Evolutionary conservation across 2,797 vertebrate species (phyloP).

Genomic region (Pygocentrus nattereri): DNA sequence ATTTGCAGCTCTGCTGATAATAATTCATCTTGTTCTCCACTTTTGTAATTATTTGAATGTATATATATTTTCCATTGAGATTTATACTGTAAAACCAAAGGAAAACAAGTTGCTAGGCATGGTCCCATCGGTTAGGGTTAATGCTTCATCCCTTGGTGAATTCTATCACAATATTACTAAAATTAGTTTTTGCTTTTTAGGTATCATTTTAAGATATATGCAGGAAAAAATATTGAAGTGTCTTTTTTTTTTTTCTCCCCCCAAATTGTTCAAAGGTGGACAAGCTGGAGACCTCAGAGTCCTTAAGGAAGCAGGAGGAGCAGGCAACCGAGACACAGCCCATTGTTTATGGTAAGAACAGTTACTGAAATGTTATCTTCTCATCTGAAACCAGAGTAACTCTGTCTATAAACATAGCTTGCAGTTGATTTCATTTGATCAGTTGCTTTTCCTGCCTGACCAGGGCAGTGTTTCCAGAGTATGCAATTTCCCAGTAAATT

Average conservation of each 20-base stretch:
- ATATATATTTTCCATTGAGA: not conserved
- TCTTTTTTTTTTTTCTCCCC: too few species aligned
- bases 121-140: slow-evolving; percentile 40
- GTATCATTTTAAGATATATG: not conserved
- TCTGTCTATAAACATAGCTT: too few species aligned
- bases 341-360: slow-evolving; percentile 94
- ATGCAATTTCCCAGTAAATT: too few species aligned
- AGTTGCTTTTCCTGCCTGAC: too few species aligned
- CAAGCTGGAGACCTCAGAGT: slow-evolving; percentile 97
- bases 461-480: too few species aligned
- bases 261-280: slow-evolving; percentile 86
- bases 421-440: too few species aligned
- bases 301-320: slow-evolving; percentile 98
- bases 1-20: not conserved
- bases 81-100: not conserved
- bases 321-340: slow-evolving; percentile 98
- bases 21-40: not conserved
- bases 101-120: slow-evolving; percentile 9
- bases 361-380: not conserved
- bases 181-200: too few species aligned
- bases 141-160: slow-evolving; percentile 9
- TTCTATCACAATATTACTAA: not conserved
- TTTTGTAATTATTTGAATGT: not conserved
- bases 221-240: not conserved
- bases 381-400: not conserved